phyloP scores from a whole-genome alignment of 2,888 invertebrate species.

The Nasonovia ribisnigri region DNA sequence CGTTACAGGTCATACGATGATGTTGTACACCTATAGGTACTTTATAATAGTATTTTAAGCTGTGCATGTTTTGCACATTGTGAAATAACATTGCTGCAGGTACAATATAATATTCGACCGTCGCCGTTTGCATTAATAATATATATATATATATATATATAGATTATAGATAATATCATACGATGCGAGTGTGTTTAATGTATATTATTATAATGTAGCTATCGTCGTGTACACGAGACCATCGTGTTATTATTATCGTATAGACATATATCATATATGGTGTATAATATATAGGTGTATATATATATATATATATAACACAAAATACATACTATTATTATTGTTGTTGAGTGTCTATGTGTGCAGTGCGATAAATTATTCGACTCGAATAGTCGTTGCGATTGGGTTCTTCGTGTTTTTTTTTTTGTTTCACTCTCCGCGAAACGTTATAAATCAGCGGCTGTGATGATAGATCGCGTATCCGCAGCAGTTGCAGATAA shows the following conservation, averaged over 20 bases:
- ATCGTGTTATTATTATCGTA: not conserved
- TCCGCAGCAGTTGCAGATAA: not conserved
- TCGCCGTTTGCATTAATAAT: not conserved
- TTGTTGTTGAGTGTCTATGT: not conserved
- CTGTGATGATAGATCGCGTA: conserved; percentile 13
- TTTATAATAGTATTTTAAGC: not conserved
- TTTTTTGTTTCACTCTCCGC: not conserved
- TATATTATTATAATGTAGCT: not conserved
- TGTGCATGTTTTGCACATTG: not conserved
- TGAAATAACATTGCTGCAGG: too few species aligned
- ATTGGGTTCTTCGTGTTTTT: not conserved
- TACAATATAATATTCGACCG: not conserved
- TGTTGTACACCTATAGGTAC: not conserved
- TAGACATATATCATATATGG: not conserved
- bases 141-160: too few species aligned
- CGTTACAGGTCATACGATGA: too few species aligned
- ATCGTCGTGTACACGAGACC: not conserved
- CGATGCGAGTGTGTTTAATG: not conserved
- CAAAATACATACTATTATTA: not conserved
- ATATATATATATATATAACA: not conserved
- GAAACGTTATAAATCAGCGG: not conserved
- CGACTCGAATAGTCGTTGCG: not conserved
- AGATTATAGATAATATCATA: not conserved
- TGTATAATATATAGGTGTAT: not conserved
- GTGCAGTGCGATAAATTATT: conserved; percentile 31